These are phyloP conservation scores for Diabrotica balteata DNA, from an alignment of 2,888 invertebrate genomes.

Conservation along the genomic window DNA sequence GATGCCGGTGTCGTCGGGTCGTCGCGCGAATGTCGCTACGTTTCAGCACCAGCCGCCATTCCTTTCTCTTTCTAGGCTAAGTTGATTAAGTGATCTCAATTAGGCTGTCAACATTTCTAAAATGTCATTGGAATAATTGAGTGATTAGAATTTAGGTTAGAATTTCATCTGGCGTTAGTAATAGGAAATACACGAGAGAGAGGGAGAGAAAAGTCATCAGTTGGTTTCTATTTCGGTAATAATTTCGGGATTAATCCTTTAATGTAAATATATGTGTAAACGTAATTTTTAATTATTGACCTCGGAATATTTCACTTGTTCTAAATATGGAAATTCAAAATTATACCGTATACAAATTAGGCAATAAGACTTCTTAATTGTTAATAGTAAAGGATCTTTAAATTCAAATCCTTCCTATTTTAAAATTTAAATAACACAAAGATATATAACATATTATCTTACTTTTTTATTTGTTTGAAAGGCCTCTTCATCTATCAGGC, in stretches of 20 bases:
- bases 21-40: slow-evolving; percentile 1
- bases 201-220: neutral
- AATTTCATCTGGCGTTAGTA: slow-evolving; percentile 15
- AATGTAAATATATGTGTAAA: neutral
- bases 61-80: slow-evolving; percentile 14
- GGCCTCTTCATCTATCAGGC: no score
- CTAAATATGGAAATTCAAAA: neutral
- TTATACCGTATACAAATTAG: no score
- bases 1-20: slow-evolving; percentile 4
- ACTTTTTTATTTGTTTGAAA: no score
- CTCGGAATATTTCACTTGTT: no score
- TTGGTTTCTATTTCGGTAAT: neutral
- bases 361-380: neutral
- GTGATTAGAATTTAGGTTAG: slow-evolving; percentile 23
- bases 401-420: neutral
- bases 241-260: neutral
- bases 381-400: neutral
- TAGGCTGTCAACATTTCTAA: slow-evolving; percentile 26
- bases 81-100: slow-evolving; percentile 26
- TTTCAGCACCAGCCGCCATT: slow-evolving; percentile 1
- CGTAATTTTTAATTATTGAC: no score
- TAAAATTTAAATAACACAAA: neutral
- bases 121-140: slow-evolving; percentile 23
- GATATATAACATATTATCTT: neutral
- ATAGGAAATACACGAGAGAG: neutral